Evolutionary conservation across 2,113 vertebrate species (phyloP), one percentile per base, ranked within the genome.

Genomic region (Odobenus rosmarus): DNA sequence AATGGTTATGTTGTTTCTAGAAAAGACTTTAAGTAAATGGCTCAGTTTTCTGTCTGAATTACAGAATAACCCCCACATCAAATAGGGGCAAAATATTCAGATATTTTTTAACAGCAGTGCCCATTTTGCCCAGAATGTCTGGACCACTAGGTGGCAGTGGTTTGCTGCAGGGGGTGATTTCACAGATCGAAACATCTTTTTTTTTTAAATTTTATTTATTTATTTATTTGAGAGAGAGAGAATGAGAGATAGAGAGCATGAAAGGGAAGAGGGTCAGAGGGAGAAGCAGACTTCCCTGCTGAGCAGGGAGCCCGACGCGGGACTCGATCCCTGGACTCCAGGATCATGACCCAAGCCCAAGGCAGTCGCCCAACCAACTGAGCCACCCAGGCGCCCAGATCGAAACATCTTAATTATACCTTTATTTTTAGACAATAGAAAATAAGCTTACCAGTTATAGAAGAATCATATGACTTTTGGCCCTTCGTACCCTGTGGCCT

Each of bases 111-210:
- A 51, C 0, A 5, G 77, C 42, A 72, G 89, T 49, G 7, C 18
- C 26, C 8, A 2, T 61, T 88, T 86, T 81, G 74, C 49, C 53
- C 14, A 23, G 51, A 31, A 72, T 33, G 14, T 82, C 57, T 95
- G 53, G 18, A 71, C 46, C 94, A 84, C 11, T 90, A 92, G 98
- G 77, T 88, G 97, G 84, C 88, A 97, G 74, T 96, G 81, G 64
- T 92, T 83, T 92, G 67, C 26, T 95, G 53, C 16, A 9, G 3
- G 1, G 80, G 55, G 61, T 81, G 69, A 51, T 82, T 31, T n/a
- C 55, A 80, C 31, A 61, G 39, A 72, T 67, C 0, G 7, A 76
- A 42, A 71, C n/a, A 26, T 80, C 28, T 74, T 51, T n/a, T n/a
- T n/a, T n/a, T n/a, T n/a, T n/a, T n/a, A n/a, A n/a, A n/a, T n/a